Percentiles rank a stretch among this genome's conserved stretches.
Conservation (phyloP, 2,888 invertebrate genomes). For the Thymelicus lineola region DNA sequence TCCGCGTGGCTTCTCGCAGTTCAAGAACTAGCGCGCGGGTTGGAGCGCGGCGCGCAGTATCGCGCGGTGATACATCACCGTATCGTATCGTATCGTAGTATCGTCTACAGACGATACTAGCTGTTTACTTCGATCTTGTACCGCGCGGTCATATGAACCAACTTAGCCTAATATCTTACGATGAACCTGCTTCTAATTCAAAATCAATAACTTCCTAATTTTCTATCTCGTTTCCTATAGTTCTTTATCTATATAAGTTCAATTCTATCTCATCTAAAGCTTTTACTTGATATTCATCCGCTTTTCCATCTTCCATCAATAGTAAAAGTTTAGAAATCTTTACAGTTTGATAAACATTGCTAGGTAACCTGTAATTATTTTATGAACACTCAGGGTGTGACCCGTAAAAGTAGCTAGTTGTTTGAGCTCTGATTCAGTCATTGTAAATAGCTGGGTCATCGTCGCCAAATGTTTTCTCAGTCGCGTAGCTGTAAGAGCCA, state of each 20-base stretch:
- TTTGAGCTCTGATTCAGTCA: slow-evolving; percentile 40
- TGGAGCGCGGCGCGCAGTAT: slow-evolving; percentile 2
- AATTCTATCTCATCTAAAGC: no score
- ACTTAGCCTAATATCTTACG: no score
- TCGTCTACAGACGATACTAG: not conserved
- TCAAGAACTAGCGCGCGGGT: slow-evolving; percentile 12
- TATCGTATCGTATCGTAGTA: no score
- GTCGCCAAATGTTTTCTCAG: slow-evolving; percentile 46
- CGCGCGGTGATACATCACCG: not conserved
- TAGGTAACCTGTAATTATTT: slow-evolving; percentile 40
- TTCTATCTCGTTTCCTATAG: no score
- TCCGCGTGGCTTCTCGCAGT: slow-evolving; percentile 11
- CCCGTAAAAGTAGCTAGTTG: slow-evolving; percentile 44
- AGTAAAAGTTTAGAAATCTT: slow-evolving; percentile 44
- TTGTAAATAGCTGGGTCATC: slow-evolving; percentile 41
- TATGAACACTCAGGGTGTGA: slow-evolving; percentile 40
- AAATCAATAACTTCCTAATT: no score
- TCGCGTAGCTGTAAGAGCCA: slow-evolving; percentile 41
- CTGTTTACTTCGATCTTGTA: not conserved
- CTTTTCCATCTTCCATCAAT: slow-evolving; percentile 45
- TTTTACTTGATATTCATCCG: no score
- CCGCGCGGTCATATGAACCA: no score
- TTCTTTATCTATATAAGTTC: no score
- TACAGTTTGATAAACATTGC: slow-evolving; percentile 43
- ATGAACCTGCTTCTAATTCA: no score